Evolutionary conservation across 2,797 vertebrate genomes (phyloP).

Genomic region (Cyprinella venusta): DNA sequence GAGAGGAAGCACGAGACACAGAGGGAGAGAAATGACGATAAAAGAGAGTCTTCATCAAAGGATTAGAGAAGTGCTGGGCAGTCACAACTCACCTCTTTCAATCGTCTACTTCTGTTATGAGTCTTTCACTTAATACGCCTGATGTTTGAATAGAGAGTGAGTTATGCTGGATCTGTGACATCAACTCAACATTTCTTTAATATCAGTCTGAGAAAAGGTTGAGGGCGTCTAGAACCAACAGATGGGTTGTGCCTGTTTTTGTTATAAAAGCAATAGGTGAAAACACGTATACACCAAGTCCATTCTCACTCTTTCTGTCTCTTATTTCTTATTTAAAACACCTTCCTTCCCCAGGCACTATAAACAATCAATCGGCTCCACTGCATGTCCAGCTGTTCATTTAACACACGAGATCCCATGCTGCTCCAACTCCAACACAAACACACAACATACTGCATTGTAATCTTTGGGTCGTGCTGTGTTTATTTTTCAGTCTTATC

Average conservation of each 20-base stretch:
- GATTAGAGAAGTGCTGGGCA: slow-evolving; percentile 19
- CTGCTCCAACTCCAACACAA: not conserved
- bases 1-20: not conserved
- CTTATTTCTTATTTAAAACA: slow-evolving; percentile 39
- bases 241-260: not conserved
- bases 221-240: not conserved
- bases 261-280: not conserved
- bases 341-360: slow-evolving; percentile 28
- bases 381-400: slow-evolving; percentile 21
- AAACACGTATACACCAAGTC: not conserved
- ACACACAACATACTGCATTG: not conserved
- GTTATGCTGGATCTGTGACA: slow-evolving; percentile 14
- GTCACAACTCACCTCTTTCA: slow-evolving; percentile 22
- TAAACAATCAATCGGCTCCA: slow-evolving; percentile 25
- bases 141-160: slow-evolving; percentile 23
- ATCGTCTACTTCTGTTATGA: slow-evolving; percentile 22
- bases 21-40: slow-evolving; percentile 6
- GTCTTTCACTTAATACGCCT: slow-evolving; percentile 22
- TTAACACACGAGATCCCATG: not conserved
- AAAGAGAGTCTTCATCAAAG: slow-evolving; percentile 37
- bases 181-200: not conserved
- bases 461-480: not conserved
- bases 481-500: not conserved
- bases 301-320: not conserved
- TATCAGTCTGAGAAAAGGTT: not conserved